Conservation (phyloP, 1,140 invertebrate genomes). For the Episyrphus balteatus region DNA sequence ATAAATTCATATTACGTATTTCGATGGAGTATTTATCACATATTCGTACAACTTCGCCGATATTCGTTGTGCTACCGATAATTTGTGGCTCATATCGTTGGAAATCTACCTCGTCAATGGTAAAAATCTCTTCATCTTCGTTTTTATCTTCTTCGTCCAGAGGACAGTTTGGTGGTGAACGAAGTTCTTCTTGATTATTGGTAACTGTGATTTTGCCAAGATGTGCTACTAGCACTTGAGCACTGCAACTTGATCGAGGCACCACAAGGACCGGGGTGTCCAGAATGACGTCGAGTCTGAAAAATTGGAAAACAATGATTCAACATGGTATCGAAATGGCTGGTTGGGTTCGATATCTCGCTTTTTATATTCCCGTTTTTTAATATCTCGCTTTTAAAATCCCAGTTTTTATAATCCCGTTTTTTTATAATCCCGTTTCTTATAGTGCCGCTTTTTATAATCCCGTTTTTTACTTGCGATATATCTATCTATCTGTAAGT, state of each 20-base stretch:
- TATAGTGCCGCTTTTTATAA: too few species aligned
- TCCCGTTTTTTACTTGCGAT: too few species aligned
- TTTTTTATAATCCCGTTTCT: too few species aligned
- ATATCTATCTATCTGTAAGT: too few species aligned
- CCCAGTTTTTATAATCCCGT: too few species aligned
- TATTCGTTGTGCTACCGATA: not conserved
- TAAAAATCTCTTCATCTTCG: conserved; percentile 4
- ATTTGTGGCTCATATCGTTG: not conserved
- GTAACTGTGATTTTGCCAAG: conserved; percentile 74
- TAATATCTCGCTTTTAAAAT: too few species aligned
- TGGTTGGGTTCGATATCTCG: too few species aligned
- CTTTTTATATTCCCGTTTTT: too few species aligned
- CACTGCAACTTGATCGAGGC: conserved; percentile 63
- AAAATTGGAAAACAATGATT: conserved; percentile 3
- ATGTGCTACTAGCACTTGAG: conserved; percentile 83
- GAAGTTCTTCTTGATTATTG: conserved; percentile 30
- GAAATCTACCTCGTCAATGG: conserved; percentile 1
- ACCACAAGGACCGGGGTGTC: conserved; percentile 85
- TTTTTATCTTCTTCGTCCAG: not conserved
- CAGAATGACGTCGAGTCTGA: conserved; percentile 57
- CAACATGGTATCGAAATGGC: not conserved
- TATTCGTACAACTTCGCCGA: conserved; percentile 1
- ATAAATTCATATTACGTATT: conserved; percentile 80
- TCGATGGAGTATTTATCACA: conserved; percentile 35
- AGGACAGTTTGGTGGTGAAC: not conserved